These are phyloP conservation scores for Polypedilum pembai DNA, from an alignment of 1,140 invertebrate genomes.

Conservation along the genomic window DNA sequence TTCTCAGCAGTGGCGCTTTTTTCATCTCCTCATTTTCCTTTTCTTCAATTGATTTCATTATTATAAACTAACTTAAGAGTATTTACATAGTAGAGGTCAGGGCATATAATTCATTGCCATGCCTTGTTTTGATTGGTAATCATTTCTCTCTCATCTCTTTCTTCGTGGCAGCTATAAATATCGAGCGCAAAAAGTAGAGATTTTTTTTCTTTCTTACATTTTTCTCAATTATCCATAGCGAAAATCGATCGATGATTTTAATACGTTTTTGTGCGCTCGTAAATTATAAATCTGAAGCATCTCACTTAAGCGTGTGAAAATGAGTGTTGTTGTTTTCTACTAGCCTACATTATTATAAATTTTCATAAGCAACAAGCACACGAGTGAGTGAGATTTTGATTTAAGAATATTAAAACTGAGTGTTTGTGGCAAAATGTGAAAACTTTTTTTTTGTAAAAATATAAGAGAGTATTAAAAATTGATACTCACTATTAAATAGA, in stretches of 20 bases:
- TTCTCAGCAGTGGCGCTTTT: conserved; percentile 6
- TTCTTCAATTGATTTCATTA: neutral
- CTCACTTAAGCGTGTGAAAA: neutral
- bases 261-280: neutral
- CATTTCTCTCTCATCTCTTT: neutral
- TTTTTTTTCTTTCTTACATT: neutral
- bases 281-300: conserved; percentile 13
- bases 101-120: neutral
- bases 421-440: neutral
- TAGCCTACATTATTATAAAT: neutral
- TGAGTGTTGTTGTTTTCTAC: neutral
- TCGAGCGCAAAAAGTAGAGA: neutral
- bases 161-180: neutral
- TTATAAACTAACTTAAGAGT: conserved; percentile 3
- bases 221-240: conserved; percentile 12
- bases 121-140: neutral
- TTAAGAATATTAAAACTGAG: neutral
- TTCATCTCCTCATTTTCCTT: neutral
- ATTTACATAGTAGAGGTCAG: conserved; percentile 11
- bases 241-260: neutral
- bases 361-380: neutral
- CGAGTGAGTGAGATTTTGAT: neutral
- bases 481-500: conserved; percentile 21
- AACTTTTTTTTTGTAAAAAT: neutral
- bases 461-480: neutral